These are phyloP conservation scores for Euthynnus affinis DNA, from an alignment of 2,797 vertebrate genomes.

Conservation along the genomic window DNA sequence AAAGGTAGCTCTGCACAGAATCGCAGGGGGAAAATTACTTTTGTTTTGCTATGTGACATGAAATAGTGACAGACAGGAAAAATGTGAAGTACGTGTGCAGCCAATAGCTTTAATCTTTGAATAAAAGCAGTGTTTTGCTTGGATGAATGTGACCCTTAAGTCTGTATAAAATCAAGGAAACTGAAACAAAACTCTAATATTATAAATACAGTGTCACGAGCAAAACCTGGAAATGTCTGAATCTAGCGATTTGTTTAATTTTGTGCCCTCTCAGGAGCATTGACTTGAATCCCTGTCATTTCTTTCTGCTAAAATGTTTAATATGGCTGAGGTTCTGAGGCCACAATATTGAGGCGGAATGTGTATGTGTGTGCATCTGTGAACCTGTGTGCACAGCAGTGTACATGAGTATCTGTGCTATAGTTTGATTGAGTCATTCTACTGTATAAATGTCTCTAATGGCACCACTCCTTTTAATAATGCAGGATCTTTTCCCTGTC, in stretches of 20 bases:
- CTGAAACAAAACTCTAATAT: slow-evolving; percentile 37
- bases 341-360: slow-evolving; percentile 5
- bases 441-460: slow-evolving; percentile 80
- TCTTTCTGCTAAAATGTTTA: slow-evolving; percentile 38
- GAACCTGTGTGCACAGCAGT: neutral
- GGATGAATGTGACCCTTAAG: slow-evolving; percentile 58
- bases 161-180: slow-evolving; percentile 50
- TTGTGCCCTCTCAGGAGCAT: slow-evolving; percentile 13
- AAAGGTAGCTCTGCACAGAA: slow-evolving; percentile 42
- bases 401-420: slow-evolving; percentile 36
- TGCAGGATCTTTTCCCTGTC: slow-evolving; percentile 67
- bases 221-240: slow-evolving; percentile 40
- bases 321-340: neutral
- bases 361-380: slow-evolving; percentile 11
- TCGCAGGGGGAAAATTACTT: slow-evolving; percentile 57
- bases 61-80: slow-evolving; percentile 60
- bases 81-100: slow-evolving; percentile 55
- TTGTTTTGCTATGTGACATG: slow-evolving; percentile 53
- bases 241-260: slow-evolving; percentile 23
- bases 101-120: slow-evolving; percentile 57
- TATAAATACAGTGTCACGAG: slow-evolving; percentile 32
- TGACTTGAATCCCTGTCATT: slow-evolving; percentile 29
- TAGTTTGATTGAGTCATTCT: slow-evolving; percentile 68
- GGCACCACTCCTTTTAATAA: slow-evolving; percentile 78
- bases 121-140: slow-evolving; percentile 64